These are phyloP conservation scores for Netelia inedita DNA, from an alignment of 2,888 invertebrate species.

Conservation along the genomic window DNA sequence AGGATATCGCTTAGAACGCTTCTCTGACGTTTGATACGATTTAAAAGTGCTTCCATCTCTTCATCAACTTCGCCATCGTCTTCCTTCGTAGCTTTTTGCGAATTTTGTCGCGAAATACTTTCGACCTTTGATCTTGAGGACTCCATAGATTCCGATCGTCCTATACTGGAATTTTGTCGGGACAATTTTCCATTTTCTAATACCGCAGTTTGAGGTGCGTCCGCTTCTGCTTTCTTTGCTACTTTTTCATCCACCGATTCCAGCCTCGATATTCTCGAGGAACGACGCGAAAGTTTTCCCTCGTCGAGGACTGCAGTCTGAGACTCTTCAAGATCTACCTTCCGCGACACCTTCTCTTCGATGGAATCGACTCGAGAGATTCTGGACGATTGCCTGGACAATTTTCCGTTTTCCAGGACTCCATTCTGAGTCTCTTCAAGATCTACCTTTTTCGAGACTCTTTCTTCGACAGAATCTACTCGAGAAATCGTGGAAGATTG, in stretches of 20 bases:
- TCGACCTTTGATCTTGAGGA: conserved; percentile 52
- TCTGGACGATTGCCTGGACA: conserved; percentile 68
- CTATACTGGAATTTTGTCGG: conserved; percentile 70
- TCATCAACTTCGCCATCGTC: conserved; percentile 87
- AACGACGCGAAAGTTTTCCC: conserved; percentile 70
- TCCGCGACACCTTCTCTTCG: conserved; percentile 63
- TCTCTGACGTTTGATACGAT: conserved; percentile 89
- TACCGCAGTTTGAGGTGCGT: conserved; percentile 56
- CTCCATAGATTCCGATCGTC: conserved; percentile 72
- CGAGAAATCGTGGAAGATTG: conserved; percentile 62
- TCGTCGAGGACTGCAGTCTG: conserved; percentile 50
- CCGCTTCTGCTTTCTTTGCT: conserved; percentile 17
- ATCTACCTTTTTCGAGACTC: conserved; percentile 61
- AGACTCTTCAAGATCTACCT: conserved; percentile 57
- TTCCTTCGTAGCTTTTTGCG: conserved; percentile 78
- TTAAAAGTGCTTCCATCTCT: conserved; percentile 88
- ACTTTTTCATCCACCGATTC: conserved; percentile 66
- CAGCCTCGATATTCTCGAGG: conserved; percentile 65
- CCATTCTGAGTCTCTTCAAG: conserved; percentile 70
- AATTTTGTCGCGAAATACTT: conserved; percentile 69
- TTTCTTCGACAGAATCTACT: conserved; percentile 58
- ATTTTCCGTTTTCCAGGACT: conserved; percentile 67
- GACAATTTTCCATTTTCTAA: conserved; percentile 64
- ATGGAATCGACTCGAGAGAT: conserved; percentile 64
- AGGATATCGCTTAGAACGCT: conserved; percentile 90